A percentile compares a stretch with the other conserved stretches of the same genome.
phyloP scores from a whole-genome alignment of 2,113 vertebrate genomes.

The Calyptomena viridis region DNA sequence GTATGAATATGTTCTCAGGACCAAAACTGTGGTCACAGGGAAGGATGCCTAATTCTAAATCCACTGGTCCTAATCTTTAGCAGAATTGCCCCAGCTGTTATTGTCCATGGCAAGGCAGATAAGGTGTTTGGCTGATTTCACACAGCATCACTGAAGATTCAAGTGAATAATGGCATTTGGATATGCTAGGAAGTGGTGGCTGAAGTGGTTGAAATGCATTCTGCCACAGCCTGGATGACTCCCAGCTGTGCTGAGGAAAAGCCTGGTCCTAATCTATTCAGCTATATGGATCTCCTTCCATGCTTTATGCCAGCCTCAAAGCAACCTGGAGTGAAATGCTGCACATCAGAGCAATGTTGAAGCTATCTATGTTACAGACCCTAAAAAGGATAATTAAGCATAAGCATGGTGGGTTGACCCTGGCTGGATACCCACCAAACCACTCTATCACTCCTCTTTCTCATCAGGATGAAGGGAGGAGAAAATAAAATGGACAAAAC shows the following conservation, averaged over 20 bases:
- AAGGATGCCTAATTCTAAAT: not conserved
- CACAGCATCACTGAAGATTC: not conserved
- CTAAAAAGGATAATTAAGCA: not conserved
- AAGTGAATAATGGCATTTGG: not conserved
- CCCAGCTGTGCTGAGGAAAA: not conserved
- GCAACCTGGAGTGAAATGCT: not conserved
- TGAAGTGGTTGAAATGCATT: not conserved
- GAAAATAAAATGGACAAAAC: not conserved
- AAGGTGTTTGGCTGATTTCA: not conserved
- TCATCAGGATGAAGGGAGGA: not conserved
- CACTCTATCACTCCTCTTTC: not conserved
- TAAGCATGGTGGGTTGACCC: not conserved
- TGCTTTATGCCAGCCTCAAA: not conserved
- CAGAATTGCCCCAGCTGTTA: not conserved
- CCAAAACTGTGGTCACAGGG: not conserved
- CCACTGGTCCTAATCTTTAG: not conserved
- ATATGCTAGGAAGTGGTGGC: not conserved
- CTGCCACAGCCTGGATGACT: not conserved
- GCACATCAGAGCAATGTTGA: not conserved
- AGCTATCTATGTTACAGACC: not conserved
- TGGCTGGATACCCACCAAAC: not conserved
- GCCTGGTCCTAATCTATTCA: not conserved
- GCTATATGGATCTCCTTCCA: not conserved
- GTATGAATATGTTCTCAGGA: not conserved
- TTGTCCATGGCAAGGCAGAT: fast-evolving